Conservation (phyloP, 2,888 invertebrate genomes). For the Orthosia cruda region DNA sequence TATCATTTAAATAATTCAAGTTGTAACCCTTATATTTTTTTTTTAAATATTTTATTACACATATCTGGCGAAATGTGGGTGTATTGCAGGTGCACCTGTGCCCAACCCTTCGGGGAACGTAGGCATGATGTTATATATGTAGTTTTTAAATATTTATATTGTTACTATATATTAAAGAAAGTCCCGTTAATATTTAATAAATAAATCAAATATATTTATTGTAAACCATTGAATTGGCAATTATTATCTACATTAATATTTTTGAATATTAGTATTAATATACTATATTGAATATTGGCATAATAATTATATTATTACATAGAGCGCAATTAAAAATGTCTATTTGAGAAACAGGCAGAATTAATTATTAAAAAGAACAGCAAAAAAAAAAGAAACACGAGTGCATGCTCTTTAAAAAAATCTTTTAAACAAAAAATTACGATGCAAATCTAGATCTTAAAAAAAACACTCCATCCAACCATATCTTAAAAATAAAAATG, state of each 20-base stretch:
- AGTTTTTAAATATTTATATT: slow-evolving; percentile 22
- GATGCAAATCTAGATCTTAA: neutral
- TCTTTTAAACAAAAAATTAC: neutral
- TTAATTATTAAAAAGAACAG: neutral
- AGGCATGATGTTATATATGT: too few species aligned
- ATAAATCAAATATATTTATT: slow-evolving; percentile 20
- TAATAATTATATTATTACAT: neutral
- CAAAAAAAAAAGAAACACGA: too few species aligned
- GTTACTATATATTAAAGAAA: slow-evolving; percentile 16
- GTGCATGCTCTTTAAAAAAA: neutral
- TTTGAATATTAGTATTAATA: slow-evolving; percentile 22
- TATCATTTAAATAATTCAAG: neutral
- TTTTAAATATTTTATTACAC: too few species aligned
- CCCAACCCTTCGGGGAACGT: too few species aligned
- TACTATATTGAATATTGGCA: slow-evolving; percentile 20
- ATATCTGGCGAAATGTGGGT: too few species aligned
- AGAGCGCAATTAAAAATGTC: slow-evolving; percentile 9
- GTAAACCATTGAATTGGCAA: slow-evolving; percentile 18
- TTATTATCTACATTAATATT: slow-evolving; percentile 6
- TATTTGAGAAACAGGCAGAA: neutral
- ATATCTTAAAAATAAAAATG: neutral
- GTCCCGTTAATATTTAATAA: slow-evolving; percentile 11
- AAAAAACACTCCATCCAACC: neutral
- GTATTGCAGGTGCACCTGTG: too few species aligned
- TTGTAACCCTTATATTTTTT: neutral